Conservation (phyloP, 1,140 invertebrate genomes). For the Phocides pigmalion region DNA sequence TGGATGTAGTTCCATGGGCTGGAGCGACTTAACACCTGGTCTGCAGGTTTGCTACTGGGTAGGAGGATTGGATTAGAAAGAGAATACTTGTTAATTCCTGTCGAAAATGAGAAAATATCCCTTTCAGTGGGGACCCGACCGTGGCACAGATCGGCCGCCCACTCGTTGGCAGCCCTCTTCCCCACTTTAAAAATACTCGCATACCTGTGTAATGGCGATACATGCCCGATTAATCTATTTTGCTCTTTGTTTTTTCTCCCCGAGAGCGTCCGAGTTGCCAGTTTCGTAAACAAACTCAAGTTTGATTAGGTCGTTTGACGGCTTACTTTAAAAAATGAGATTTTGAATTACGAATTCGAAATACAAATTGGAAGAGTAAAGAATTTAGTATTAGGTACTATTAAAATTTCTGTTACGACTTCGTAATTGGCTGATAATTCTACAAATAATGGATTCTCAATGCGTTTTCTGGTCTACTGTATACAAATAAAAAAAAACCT, state of each 20-base stretch:
- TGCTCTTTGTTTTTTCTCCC: slow-evolving; percentile 25
- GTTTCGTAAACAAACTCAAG: slow-evolving; percentile 28
- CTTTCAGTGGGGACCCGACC: slow-evolving; percentile 63
- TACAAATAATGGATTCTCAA: neutral
- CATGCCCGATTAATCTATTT: slow-evolving; percentile 44
- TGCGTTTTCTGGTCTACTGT: neutral
- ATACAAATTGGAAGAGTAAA: neutral
- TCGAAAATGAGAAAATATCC: slow-evolving; percentile 45
- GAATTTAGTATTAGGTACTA: no score
- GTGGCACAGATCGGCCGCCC: slow-evolving; percentile 66
- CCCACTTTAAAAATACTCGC: slow-evolving; percentile 58
- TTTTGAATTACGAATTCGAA: slow-evolving; percentile 3
- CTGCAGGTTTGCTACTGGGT: no score
- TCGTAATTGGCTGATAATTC: no score
- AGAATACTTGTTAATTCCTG: neutral
- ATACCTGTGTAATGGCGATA: slow-evolving; percentile 53
- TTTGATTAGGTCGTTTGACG: slow-evolving; percentile 10
- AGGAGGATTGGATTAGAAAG: neutral
- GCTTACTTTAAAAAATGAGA: slow-evolving; percentile 3
- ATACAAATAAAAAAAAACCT: slow-evolving; percentile 1
- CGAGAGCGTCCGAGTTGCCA: slow-evolving; percentile 1
- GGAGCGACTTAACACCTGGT: no score
- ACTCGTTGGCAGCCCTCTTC: slow-evolving; percentile 65
- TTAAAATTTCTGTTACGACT: no score
- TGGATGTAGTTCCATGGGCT: no score